A percentile compares a stretch with the other conserved stretches of the same genome.
Evolutionary conservation across 2,888 invertebrate genomes (phyloP).

Genomic region (Brachyopa scutellaris): DNA sequence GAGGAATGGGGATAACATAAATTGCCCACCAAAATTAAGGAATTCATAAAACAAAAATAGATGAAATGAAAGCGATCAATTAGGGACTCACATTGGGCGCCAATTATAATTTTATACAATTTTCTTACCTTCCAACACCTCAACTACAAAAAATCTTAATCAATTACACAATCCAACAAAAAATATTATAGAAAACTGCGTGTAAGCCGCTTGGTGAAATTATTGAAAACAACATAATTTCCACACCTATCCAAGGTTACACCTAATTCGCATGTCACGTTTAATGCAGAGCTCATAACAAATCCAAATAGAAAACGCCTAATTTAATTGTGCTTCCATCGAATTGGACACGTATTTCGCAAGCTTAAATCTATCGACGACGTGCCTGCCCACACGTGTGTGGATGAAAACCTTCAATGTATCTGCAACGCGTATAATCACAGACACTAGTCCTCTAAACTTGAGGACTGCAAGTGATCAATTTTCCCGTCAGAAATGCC

Average conservation of each 20-base stretch:
- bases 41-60: too few relatives aligned
- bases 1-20: too few relatives aligned
- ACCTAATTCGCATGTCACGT: slow-evolving; percentile 42
- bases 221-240: slow-evolving; percentile 39
- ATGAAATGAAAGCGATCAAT: too few relatives aligned
- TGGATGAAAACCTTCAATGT: too few relatives aligned
- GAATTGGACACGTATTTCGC: slow-evolving; percentile 35
- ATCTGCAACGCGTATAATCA: neutral
- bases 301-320: slow-evolving; percentile 19
- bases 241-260: slow-evolving; percentile 52
- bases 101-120: too few relatives aligned
- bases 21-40: too few relatives aligned
- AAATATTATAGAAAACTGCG: too few relatives aligned
- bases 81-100: too few relatives aligned
- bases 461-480: neutral
- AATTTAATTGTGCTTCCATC: slow-evolving; percentile 45
- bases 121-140: too few relatives aligned
- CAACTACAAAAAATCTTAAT: too few relatives aligned
- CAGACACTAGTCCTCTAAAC: neutral
- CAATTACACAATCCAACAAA: too few relatives aligned
- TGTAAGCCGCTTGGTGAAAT: slow-evolving; percentile 35
- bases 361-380: slow-evolving; percentile 21
- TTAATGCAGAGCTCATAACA: slow-evolving; percentile 29
- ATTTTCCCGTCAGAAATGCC: neutral
- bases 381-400: slow-evolving; percentile 25